Evolutionary conservation across 2,113 vertebrate species (phyloP).

Genomic region (Procavia capensis): DNA sequence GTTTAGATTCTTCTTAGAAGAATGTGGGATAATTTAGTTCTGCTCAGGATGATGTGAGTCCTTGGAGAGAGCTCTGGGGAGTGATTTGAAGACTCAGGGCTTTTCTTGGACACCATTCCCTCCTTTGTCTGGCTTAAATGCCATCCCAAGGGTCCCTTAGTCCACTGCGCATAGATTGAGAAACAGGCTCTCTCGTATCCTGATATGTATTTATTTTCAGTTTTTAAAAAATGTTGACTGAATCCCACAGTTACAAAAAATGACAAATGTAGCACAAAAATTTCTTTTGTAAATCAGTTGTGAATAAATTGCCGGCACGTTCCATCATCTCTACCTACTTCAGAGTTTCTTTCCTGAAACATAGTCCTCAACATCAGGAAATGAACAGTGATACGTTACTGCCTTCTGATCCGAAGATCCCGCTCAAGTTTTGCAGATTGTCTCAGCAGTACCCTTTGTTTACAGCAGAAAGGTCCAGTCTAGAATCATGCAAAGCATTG

Average conservation of each 20-base stretch:
- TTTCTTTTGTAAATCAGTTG: constrained; percentile 13
- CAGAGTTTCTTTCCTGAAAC: constrained; percentile 31
- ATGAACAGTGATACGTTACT: neutral
- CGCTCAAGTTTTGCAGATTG: neutral
- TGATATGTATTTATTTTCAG: neutral
- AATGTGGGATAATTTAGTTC: neutral
- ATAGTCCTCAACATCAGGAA: neutral
- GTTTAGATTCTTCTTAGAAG: constrained; percentile 22
- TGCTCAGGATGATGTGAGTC: neutral
- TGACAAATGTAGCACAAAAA: neutral
- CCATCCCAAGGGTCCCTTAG: neutral
- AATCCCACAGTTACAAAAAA: neutral
- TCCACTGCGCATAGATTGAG: neutral
- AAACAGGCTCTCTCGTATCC: neutral
- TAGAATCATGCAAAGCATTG: neutral
- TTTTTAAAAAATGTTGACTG: neutral
- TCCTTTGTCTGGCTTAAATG: neutral
- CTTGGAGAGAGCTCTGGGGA: neutral
- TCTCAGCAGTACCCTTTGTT: neutral
- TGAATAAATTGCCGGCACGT: neutral
- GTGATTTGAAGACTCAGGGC: neutral
- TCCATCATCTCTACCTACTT: neutral
- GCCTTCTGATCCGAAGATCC: neutral
- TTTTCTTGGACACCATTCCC: neutral
- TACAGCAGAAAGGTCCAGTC: neutral